Evolutionary conservation across 2,888 invertebrate genomes (phyloP), one percentile per base, ranked within the genome.

Genomic region (Steinernema scapterisci): DNA sequence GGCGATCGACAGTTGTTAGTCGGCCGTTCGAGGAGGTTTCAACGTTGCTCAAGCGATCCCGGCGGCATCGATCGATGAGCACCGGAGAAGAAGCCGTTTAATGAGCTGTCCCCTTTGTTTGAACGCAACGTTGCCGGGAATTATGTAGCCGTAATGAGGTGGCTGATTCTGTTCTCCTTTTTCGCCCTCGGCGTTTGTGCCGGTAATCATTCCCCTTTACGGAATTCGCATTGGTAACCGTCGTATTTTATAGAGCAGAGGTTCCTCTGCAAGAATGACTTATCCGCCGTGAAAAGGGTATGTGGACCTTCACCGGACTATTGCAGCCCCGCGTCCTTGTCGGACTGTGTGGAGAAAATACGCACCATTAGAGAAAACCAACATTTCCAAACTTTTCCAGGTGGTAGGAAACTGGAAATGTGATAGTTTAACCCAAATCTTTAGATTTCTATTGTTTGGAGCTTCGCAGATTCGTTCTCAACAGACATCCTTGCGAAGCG

Each of bases 31-130:
- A 63, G 5, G 63, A 63, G 38, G 63, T 63, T 63, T 63, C 63
- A 63, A 63, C 63, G 63, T 63, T 63, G 63, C 63, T 63, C 63
- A 63, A 63, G 63, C 63, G 63, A 63, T 63, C 63, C 7, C 19
- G 27, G 25, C 63, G 11, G 63, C 63, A 25, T 63, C 63, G 63
- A 63, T 63, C 27, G 63, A 63, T 31, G 27, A 27, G 63, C 63
- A 38, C 9, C 9, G 16, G 19, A 25, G 25, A 63, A 63, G 63
- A 63, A 63, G 63, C 63, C 16, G 27, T 31, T 31, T 63, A 63
- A 63, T 63, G 63, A 63, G 63, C 31, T 2, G 25, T n/a, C 16
- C 63, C n/a, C 63, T 63, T 63, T 63, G 63, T 31, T 31, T 63
- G 63, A 63, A 19, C 31, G 63, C 63, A 63, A 25, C 63, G 16